phyloP scores from a whole-genome alignment of 2,888 invertebrate species.

The Emmelina monodactyla region DNA sequence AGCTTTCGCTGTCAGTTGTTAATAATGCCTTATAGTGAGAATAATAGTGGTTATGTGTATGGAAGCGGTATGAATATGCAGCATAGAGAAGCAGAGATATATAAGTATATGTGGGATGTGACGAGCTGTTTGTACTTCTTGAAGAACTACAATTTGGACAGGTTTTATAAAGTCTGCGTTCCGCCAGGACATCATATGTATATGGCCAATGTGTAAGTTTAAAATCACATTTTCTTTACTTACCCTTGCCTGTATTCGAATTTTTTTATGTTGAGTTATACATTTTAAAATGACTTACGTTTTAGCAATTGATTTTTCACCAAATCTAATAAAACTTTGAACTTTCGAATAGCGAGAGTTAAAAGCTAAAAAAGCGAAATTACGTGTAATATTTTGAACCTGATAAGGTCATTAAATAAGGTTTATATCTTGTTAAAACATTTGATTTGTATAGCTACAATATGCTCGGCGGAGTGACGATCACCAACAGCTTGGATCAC shows the following conservation, averaged over 20 bases:
- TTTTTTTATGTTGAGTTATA: too few relatives aligned
- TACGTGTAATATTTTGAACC: too few relatives aligned
- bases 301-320: too few relatives aligned
- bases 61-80: constrained; percentile 11
- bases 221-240: neutral
- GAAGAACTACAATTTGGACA: constrained; percentile 66
- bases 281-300: too few relatives aligned
- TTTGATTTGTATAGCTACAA: constrained; percentile 62
- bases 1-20: constrained; percentile 68
- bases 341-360: too few relatives aligned
- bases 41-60: constrained; percentile 18
- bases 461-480: constrained; percentile 66
- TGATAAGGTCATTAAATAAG: too few relatives aligned
- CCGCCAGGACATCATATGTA: constrained; percentile 69
- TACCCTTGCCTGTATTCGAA: too few relatives aligned
- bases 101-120: constrained; percentile 69
- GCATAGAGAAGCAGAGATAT: constrained; percentile 42
- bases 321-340: too few relatives aligned
- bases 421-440: too few relatives aligned
- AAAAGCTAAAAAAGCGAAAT: too few relatives aligned
- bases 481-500: constrained; percentile 56
- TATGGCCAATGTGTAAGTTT: constrained; percentile 68
- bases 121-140: constrained; percentile 70
- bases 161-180: constrained; percentile 69
- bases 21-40: constrained; percentile 52